Evolutionary conservation across 64 coral and sea anemone species (phyloP), one percentile per base, ranked within the genome.

Genomic region (Dendrophyllia cribrosa): DNA sequence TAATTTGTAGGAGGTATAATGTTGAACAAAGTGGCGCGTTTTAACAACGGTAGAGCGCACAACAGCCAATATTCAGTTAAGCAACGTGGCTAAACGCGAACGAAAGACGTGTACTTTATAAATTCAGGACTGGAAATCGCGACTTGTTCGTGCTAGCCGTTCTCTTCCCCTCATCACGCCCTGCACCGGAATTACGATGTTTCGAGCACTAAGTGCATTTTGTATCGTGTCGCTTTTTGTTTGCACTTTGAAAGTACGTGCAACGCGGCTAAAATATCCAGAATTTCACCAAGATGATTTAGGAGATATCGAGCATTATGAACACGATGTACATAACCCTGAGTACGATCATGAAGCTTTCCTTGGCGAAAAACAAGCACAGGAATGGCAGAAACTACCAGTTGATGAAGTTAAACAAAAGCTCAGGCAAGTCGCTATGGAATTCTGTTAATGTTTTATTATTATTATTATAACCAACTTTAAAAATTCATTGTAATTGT

Each of bases 291-390:
- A 89, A 22, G 71, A 93, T 3, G 75, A 86, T 3, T 79, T 93
- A 4, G 74, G 87, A 20, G 55, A 89, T 13, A 43, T 34, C 14
- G 77, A 94, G 19, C 95, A 97, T 77, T 91, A 82, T 16, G 85
- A 90, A 67, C 45, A 88, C 12, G 92, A 70, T 17, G 66, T 60
- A 17, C 95, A 97, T 19, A 83, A 90, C 14, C 6, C 21, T 8
- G 62, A 94, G 53, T 94, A 91, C 68, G 95, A 97, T 25, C 92
- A 94, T 10, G 88, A 94, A 10, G 95, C 95, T 22, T 97, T 97
- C 46, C 83, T 97, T 5, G 95, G 95, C 26, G 74, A 91, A 88
- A 81, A 94, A 14, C 34, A 87, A 17, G 92, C 95, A 0, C 21
- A 9, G 0, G 34, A 49, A 55, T 93, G 86, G 69, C 49, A 88